A percentile compares a stretch with the other conserved stretches of the same genome.
These are phyloP conservation scores for Lithophane ornitopus DNA, from an alignment of 2,888 invertebrate species.

Conservation along the genomic window DNA sequence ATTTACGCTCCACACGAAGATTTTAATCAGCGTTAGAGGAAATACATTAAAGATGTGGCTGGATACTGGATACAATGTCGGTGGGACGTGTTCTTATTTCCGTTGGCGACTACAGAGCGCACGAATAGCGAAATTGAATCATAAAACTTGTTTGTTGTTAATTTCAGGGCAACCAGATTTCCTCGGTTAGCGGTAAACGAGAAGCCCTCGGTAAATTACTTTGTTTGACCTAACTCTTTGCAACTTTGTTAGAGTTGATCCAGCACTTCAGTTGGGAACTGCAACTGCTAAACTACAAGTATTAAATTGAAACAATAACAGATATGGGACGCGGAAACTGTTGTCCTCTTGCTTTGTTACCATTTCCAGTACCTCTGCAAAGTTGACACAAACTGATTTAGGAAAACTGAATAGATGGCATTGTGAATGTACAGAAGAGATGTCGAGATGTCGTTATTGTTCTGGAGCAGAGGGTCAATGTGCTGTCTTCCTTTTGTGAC, in stretches of 20 bases:
- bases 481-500: neutral
- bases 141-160: slow-evolving; percentile 59
- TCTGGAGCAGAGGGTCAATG: neutral
- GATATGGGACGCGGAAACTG: slow-evolving; percentile 11
- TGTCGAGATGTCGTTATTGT: slow-evolving; percentile 4
- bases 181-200: slow-evolving; percentile 11
- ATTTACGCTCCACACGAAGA: slow-evolving; percentile 27
- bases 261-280: slow-evolving; percentile 19
- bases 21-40: slow-evolving; percentile 48
- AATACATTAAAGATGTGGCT: slow-evolving; percentile 36
- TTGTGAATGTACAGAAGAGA: slow-evolving; percentile 1
- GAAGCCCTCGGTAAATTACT: slow-evolving; percentile 25
- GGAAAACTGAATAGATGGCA: slow-evolving; percentile 8
- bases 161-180: slow-evolving; percentile 44
- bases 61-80: slow-evolving; percentile 20
- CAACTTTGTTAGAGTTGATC: slow-evolving; percentile 39
- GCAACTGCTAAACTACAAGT: slow-evolving; percentile 24
- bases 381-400: slow-evolving; percentile 29
- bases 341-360: slow-evolving; percentile 16
- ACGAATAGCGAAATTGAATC: slow-evolving; percentile 47
- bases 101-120: slow-evolving; percentile 11
- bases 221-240: slow-evolving; percentile 33
- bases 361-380: slow-evolving; percentile 2
- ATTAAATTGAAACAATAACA: slow-evolving; percentile 42
- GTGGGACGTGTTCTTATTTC: slow-evolving; percentile 16